phyloP scores from a whole-genome alignment of 2,797 vertebrate genomes.

The Emys orbicularis region DNA sequence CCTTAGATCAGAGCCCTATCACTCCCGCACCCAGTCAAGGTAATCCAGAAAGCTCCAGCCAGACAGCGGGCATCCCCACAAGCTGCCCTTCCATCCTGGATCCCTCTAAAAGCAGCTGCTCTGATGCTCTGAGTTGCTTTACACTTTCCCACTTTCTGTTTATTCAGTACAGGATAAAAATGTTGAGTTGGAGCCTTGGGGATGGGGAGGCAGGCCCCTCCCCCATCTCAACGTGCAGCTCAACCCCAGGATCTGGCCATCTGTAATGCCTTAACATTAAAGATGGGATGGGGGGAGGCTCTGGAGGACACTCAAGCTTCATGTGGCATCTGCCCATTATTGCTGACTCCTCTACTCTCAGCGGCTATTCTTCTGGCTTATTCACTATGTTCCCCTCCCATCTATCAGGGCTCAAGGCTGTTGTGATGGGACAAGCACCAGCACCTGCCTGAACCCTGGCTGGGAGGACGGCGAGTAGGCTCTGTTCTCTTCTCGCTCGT shows the following conservation, averaged over 20 bases:
- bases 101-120: neutral
- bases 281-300: neutral
- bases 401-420: neutral
- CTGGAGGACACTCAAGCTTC: neutral
- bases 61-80: neutral
- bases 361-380: neutral
- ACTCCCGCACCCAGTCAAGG: accelerated
- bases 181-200: accelerated
- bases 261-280: neutral
- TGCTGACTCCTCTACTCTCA: neutral
- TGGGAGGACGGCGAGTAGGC: neutral
- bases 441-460: neutral
- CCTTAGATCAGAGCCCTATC: neutral
- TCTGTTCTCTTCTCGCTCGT: neutral
- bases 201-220: neutral
- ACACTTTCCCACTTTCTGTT: neutral
- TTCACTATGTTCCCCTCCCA: neutral
- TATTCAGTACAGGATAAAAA: neutral
- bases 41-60: neutral
- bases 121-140: accelerated
- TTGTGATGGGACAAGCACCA: neutral
- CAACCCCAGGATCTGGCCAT: neutral
- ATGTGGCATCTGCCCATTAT: neutral
- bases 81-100: neutral
- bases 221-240: neutral